These are phyloP conservation scores for Myocastor coypus DNA, from an alignment of 2,113 vertebrate species.

Conservation along the genomic window DNA sequence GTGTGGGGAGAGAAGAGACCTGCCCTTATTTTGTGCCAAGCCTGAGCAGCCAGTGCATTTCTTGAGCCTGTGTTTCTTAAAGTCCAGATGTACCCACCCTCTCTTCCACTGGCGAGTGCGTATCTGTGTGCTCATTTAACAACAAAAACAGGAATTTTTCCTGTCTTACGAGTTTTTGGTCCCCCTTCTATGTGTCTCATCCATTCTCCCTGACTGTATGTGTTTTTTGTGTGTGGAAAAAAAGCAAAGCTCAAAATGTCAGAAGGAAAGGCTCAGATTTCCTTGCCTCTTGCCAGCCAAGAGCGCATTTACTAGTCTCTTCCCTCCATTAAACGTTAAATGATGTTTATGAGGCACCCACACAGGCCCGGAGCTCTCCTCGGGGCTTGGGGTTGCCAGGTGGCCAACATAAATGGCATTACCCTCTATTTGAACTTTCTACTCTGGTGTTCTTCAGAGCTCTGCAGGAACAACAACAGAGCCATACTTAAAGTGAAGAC, in stretches of 20 bases:
- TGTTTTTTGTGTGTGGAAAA: constrained; percentile 61
- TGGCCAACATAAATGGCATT: constrained; percentile 79
- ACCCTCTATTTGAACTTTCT: constrained; percentile 79
- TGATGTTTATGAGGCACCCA: constrained; percentile 82
- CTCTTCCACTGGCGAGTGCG: not conserved
- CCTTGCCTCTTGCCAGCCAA: constrained; percentile 75
- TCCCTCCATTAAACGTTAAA: constrained; percentile 78
- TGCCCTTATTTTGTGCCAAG: not conserved
- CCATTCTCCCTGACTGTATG: constrained; percentile 46
- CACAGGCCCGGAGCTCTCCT: constrained; percentile 77
- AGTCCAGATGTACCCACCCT: not conserved
- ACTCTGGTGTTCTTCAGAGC: constrained; percentile 72
- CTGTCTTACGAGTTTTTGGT: constrained; percentile 36
- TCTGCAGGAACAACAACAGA: constrained; percentile 41
- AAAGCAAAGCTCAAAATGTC: constrained; percentile 70
- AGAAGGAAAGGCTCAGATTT: constrained; percentile 78
- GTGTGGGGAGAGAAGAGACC: not conserved
- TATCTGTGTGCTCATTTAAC: constrained; percentile 58
- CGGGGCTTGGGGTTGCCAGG: constrained; percentile 70
- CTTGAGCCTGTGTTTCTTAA: not conserved
- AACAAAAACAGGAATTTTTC: constrained; percentile 44
- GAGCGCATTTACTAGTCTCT: constrained; percentile 80
- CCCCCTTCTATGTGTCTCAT: constrained; percentile 38
- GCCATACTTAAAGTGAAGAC: constrained; percentile 52
- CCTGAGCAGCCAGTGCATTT: not conserved